A percentile compares a stretch with the other conserved stretches of the same genome.
Evolutionary conservation across 2,797 vertebrate genomes (phyloP).

Genomic region (Orientallactaga sibirica): DNA sequence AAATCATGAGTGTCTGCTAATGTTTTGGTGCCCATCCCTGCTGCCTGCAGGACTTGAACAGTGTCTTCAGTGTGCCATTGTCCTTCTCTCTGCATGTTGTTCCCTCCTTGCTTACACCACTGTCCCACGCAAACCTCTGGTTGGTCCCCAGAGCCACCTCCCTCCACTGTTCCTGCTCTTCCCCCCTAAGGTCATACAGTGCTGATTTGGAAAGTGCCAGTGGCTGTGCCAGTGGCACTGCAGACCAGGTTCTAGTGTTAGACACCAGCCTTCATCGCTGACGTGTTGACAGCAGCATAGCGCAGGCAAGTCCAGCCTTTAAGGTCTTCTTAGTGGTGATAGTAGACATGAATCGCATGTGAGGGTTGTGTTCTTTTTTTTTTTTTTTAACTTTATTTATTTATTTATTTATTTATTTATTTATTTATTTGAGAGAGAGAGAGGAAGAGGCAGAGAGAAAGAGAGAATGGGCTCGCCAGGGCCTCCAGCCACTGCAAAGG

Average conservation of each 20-base stretch:
- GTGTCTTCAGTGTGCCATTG: not conserved
- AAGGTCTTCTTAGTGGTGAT: not conserved
- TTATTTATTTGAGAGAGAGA: too few species aligned
- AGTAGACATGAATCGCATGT: fast-evolving
- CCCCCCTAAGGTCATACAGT: not conserved
- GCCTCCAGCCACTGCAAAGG: too few species aligned
- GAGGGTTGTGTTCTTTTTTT: not conserved
- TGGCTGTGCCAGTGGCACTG: not conserved
- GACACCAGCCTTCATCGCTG: not conserved
- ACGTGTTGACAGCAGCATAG: not conserved
- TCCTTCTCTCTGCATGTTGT: not conserved
- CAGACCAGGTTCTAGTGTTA: not conserved
- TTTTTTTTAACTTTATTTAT: too few species aligned
- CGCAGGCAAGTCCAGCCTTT: not conserved
- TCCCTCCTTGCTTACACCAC: not conserved
- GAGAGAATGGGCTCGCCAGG: too few species aligned
- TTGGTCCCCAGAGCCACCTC: not conserved
- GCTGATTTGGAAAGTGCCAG: not conserved
- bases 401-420: too few species aligned
- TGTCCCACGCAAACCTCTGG: not conserved
- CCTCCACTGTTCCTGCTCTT: not conserved
- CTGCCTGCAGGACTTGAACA: not conserved
- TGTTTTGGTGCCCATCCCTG: not conserved
- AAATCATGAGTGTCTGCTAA: not conserved
- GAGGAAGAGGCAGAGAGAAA: too few species aligned